Percentiles rank a stretch among this genome's conserved stretches.
Conservation (phyloP, 1,140 invertebrate species). For the Saccostrea echinata region DNA sequence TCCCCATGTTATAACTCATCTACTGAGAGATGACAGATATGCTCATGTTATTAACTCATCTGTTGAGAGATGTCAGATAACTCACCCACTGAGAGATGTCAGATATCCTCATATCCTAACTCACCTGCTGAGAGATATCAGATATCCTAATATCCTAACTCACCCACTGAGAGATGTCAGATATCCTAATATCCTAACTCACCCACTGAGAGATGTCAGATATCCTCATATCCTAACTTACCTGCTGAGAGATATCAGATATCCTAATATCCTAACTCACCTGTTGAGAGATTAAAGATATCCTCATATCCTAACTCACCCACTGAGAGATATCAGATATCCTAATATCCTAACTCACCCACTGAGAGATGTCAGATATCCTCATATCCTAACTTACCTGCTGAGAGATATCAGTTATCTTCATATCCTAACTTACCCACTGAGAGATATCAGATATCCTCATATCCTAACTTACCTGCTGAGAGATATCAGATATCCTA, state of each 20-base stretch:
- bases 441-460: too few species aligned
- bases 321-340: too few species aligned
- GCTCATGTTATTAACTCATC: slow-evolving; percentile 43
- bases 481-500: slow-evolving; percentile 48
- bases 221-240: slow-evolving; percentile 47
- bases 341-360: slow-evolving; percentile 45
- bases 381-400: too few species aligned
- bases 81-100: slow-evolving; percentile 25
- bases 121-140: too few species aligned
- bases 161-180: slow-evolving; percentile 32
- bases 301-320: too few species aligned
- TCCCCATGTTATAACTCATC: too few species aligned
- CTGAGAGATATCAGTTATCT: slow-evolving; percentile 44
- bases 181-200: slow-evolving; percentile 53
- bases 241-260: not conserved
- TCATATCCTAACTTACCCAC: too few species aligned
- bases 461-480: slow-evolving; percentile 41
- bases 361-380: too few species aligned
- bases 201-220: too few species aligned
- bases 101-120: slow-evolving; percentile 54
- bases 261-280: slow-evolving; percentile 51
- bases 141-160: slow-evolving; percentile 52
- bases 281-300: too few species aligned
- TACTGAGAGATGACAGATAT: too few species aligned
- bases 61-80: too few species aligned